Conservation (phyloP, 2,113 vertebrate genomes). For the Piprites chloris region DNA sequence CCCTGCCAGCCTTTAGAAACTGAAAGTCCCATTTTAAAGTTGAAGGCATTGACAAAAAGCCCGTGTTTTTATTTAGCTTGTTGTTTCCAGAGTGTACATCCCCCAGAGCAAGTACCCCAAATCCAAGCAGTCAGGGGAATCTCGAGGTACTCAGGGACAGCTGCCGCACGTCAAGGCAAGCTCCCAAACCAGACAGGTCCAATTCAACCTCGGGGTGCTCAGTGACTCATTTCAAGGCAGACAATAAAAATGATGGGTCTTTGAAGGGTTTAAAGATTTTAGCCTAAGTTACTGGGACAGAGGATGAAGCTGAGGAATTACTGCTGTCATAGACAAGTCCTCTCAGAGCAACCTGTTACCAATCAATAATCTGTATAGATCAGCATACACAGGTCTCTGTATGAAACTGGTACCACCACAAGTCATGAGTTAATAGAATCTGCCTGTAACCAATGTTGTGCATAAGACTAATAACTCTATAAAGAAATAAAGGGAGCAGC, state of each 20-base stretch:
- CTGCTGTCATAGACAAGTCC: background rate
- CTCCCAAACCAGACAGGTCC: background rate
- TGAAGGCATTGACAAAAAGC: background rate
- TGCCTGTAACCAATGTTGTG: background rate
- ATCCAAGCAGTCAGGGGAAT: background rate
- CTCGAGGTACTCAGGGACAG: background rate
- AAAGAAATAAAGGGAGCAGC: background rate
- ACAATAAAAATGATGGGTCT: background rate
- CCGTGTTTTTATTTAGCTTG: background rate
- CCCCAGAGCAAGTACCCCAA: background rate
- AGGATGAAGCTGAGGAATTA: background rate
- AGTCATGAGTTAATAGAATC: background rate
- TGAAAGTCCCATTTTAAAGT: constrained; percentile 30
- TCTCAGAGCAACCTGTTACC: background rate
- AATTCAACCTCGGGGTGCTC: background rate
- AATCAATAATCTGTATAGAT: background rate
- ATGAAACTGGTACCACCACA: background rate
- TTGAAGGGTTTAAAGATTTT: background rate
- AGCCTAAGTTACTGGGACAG: background rate
- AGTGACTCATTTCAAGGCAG: background rate
- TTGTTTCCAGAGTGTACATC: background rate
- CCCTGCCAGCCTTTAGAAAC: constrained; percentile 33
- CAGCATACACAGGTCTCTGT: fast-evolving
- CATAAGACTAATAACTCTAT: background rate
- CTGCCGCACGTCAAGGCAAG: background rate